Base-by-base conservation (phyloP, 2,113 vertebrate genomes). In the Alouatta palliata region DNA sequence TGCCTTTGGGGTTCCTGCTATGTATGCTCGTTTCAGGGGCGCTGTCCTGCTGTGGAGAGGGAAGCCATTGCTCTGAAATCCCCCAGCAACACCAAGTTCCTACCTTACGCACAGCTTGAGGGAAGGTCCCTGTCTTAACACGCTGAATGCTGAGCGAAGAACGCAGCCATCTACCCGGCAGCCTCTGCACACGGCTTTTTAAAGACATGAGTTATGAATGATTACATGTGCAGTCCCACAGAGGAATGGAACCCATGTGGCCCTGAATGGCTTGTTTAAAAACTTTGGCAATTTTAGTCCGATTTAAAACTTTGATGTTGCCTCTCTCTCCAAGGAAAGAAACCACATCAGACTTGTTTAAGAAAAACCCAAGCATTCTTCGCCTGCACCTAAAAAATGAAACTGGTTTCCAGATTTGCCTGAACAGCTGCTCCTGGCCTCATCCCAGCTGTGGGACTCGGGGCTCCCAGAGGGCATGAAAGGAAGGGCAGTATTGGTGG, bases 61-160 rank as follows among this genome's bases (percentile, higher is more conserved):
- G 37, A 11, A 30, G 37, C 52, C 0, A 7, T 7, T 76, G 21
- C 92, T 94, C 40, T 13, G 68, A 45, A 40, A 12, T 14, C 17
- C 45, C 23, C 19, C 71, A 52, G 35, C 2, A 12, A 14, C 40
- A 2, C 6, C 8, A 14, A 9, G 43, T 61, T 76, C 79, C 73
- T 70, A 20, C 54, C 0, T 6, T 9, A 16, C 0, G 2, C 64
- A 4, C 3, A 0, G 6, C 0, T 8, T 2, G 8, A 4, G 7
- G 30, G 56, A 27, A n/a, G 23, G 7, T 16, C 23, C 45, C 52
- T n/a, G 94, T 6, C 12, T 27, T 1, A 12, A 75, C 93, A 7
- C 3, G 80, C 83, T 1, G 5, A 21, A 32, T 37, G 73, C 77
- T 0, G 16, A 27, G n/a, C 27, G 27, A 70, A 8, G 56, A 49